Evolutionary conservation across 2,888 invertebrate genomes (phyloP).

Genomic region (Sabatieria punctata): DNA sequence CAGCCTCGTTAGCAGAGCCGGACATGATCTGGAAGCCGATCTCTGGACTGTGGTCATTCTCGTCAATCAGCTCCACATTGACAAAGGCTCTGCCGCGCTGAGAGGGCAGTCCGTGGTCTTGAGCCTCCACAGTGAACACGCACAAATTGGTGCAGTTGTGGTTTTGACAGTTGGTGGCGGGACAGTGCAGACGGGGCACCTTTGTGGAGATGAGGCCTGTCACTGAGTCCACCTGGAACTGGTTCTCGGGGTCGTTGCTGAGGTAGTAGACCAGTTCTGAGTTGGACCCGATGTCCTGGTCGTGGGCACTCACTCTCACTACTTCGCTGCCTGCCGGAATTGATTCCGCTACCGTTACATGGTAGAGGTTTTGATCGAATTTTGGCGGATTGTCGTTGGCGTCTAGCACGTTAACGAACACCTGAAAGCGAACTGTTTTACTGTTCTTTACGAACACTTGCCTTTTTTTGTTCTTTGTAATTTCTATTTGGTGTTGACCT

Average conservation of each 20-base stretch:
- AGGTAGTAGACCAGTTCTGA: constrained; percentile 69
- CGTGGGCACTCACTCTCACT: constrained; percentile 64
- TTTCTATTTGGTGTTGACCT: too few species aligned
- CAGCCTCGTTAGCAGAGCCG: not conserved
- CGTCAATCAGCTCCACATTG: constrained; percentile 67
- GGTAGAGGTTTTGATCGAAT: constrained; percentile 46
- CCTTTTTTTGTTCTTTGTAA: too few species aligned
- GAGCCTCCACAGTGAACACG: constrained; percentile 68
- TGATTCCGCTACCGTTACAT: constrained; percentile 55
- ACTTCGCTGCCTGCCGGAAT: constrained; percentile 74
- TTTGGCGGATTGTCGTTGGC: constrained; percentile 68
- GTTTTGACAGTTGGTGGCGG: constrained; percentile 56
- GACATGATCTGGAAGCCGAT: constrained; percentile 43
- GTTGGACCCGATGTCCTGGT: constrained; percentile 63
- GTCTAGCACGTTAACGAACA: constrained; percentile 62
- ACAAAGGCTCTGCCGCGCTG: constrained; percentile 58
- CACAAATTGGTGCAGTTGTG: constrained; percentile 37
- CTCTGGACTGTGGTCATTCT: constrained; percentile 81
- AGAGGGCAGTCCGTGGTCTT: constrained; percentile 63
- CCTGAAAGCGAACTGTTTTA: too few species aligned
- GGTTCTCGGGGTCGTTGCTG: constrained; percentile 34
- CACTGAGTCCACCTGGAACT: constrained; percentile 61
- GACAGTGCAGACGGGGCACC: constrained; percentile 80
- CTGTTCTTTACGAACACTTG: too few species aligned
- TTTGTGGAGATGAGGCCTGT: constrained; percentile 68